Evolutionary conservation across 2,888 invertebrate species (phyloP).

Genomic region (Cloeon dipterum): DNA sequence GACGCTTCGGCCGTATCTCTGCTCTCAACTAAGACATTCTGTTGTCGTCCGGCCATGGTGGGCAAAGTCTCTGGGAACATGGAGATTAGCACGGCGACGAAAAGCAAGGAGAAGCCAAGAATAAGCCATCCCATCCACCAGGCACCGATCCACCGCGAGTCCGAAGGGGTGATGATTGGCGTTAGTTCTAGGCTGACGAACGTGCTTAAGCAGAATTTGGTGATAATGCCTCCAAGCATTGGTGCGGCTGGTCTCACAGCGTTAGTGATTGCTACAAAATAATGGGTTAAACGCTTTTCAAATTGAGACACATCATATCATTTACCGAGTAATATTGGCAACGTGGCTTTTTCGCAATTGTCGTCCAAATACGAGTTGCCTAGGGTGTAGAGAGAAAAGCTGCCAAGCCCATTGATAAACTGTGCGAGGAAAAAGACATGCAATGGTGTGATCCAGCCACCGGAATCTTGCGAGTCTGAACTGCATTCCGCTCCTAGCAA

Average conservation of each 20-base stretch:
- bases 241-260: too few relatives aligned
- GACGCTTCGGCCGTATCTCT: not conserved
- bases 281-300: too few relatives aligned
- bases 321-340: constrained; percentile 45
- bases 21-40: too few relatives aligned
- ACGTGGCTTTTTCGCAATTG: constrained; percentile 47
- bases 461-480: constrained; percentile 21
- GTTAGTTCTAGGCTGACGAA: too few relatives aligned
- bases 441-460: constrained; percentile 34
- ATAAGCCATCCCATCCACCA: constrained; percentile 58
- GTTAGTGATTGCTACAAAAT: too few relatives aligned
- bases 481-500: constrained; percentile 13
- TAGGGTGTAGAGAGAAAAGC: constrained; percentile 40
- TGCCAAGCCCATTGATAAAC: constrained; percentile 45
- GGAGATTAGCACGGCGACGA: constrained; percentile 34
- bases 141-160: constrained; percentile 61
- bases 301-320: too few relatives aligned
- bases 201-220: too few relatives aligned
- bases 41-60: too few relatives aligned
- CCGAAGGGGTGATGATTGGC: constrained; percentile 36
- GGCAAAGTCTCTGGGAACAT: constrained; percentile 47
- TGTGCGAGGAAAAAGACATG: constrained; percentile 39
- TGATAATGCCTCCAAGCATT: too few relatives aligned
- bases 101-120: constrained; percentile 28
- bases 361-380: constrained; percentile 55